phyloP scores from a whole-genome alignment of 1,140 invertebrate genomes.

The Drosophila baimaii region DNA sequence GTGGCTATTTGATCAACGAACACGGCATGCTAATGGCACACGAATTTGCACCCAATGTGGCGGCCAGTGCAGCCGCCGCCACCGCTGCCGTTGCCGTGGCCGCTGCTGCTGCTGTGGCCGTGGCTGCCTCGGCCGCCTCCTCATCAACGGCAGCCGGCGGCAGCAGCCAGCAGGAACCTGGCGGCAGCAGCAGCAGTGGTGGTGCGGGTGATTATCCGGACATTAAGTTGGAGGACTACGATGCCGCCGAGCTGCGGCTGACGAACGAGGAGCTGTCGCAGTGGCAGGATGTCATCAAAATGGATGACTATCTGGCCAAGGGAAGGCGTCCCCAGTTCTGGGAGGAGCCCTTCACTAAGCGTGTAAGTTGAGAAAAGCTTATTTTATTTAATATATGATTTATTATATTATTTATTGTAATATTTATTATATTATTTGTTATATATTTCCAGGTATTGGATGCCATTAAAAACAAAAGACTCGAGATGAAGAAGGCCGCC shows the following conservation, averaged over 20 bases:
- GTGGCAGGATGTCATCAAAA: constrained; percentile 90
- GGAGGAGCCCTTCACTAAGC: constrained; percentile 93
- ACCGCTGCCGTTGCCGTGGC: constrained; percentile 60
- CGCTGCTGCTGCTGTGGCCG: constrained; percentile 54
- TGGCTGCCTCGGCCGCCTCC: constrained; percentile 27
- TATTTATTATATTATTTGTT: neutral
- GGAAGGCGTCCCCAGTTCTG: constrained; percentile 94
- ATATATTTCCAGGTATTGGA: constrained; percentile 88
- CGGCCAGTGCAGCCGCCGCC: constrained; percentile 54
- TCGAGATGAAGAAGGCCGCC: constrained; percentile 97
- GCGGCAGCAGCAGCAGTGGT: constrained; percentile 21
- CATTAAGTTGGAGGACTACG: constrained; percentile 76
- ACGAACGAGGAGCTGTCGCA: constrained; percentile 81
- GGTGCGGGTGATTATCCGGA: constrained; percentile 58
- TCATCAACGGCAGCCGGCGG: neutral
- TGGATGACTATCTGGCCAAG: constrained; percentile 94
- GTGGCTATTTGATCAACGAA: constrained; percentile 73
- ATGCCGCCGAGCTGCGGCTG: constrained; percentile 73
- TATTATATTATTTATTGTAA: neutral
- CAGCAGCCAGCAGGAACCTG: constrained; percentile 24
- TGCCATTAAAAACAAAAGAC: constrained; percentile 93
- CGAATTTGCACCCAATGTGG: constrained; percentile 65
- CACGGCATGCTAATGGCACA: constrained; percentile 81
- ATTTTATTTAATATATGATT: neutral
- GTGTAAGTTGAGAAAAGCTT: constrained; percentile 78